A percentile compares a stretch with the other conserved stretches of the same genome.
Conservation (phyloP, 2,888 invertebrate species). For the Erebia aethiops region DNA sequence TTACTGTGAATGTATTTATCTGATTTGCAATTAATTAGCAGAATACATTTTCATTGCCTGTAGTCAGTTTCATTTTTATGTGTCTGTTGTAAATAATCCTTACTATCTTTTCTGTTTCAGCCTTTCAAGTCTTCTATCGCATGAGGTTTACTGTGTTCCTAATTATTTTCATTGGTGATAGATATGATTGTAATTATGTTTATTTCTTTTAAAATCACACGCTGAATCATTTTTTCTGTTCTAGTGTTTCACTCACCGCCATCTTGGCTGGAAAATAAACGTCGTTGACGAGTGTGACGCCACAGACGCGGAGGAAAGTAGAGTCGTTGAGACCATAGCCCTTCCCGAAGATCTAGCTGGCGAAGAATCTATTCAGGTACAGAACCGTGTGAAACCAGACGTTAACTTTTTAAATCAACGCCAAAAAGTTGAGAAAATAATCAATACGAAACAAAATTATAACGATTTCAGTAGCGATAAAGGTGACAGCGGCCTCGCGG, state of each 20-base stretch:
- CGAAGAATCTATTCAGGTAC: slow-evolving; percentile 85
- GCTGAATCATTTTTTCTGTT: slow-evolving; percentile 26
- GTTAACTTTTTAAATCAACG: slow-evolving; percentile 77
- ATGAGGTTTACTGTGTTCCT: slow-evolving; percentile 64
- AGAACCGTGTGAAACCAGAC: slow-evolving; percentile 84
- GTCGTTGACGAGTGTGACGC: slow-evolving; percentile 92
- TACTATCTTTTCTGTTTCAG: slow-evolving; percentile 81
- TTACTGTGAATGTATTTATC: background rate
- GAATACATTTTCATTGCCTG: background rate
- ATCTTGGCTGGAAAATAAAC: slow-evolving; percentile 97
- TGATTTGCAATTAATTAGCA: slow-evolving; percentile 2
- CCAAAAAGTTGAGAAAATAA: slow-evolving; percentile 72
- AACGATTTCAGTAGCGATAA: slow-evolving; percentile 78
- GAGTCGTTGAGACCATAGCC: slow-evolving; percentile 67
- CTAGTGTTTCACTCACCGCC: slow-evolving; percentile 95
- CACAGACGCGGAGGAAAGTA: slow-evolving; percentile 80
- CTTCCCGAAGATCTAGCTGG: slow-evolving; percentile 65
- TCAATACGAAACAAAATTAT: slow-evolving; percentile 77
- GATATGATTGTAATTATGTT: slow-evolving; percentile 25
- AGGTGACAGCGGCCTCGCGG: slow-evolving; percentile 57
- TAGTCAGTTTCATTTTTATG: slow-evolving; percentile 19
- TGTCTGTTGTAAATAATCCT: slow-evolving; percentile 67
- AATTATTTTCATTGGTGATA: slow-evolving; percentile 58
- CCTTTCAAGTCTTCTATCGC: slow-evolving; percentile 78
- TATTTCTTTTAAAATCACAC: slow-evolving; percentile 34